These are phyloP conservation scores for Trachythela sp. DNA, from an alignment of 64 coral and sea anemone genomes.

Conservation along the genomic window DNA sequence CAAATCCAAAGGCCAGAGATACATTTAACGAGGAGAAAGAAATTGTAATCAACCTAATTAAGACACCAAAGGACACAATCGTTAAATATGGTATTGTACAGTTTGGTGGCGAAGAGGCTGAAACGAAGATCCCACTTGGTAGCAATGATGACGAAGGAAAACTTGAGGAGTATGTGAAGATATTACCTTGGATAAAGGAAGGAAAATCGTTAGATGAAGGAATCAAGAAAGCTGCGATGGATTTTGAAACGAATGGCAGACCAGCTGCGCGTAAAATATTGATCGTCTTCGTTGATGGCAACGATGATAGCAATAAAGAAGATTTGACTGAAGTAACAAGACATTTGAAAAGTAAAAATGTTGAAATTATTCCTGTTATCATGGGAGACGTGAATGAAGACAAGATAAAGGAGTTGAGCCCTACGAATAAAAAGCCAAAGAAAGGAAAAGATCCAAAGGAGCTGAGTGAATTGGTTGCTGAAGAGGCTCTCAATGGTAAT, in stretches of 20 bases:
- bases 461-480: conserved; percentile 43
- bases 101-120: not conserved
- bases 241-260: conserved; percentile 47
- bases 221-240: conserved; percentile 43
- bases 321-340: conserved; percentile 40
- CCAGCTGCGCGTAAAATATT: conserved; percentile 47
- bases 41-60: not conserved
- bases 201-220: not conserved
- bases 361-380: conserved; percentile 66
- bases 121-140: not conserved
- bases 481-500: conserved; percentile 49
- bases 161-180: not conserved
- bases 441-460: conserved; percentile 46
- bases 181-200: not conserved
- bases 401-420: conserved; percentile 25
- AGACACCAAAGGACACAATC: not conserved
- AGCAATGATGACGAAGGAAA: not conserved
- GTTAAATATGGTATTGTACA: conserved; percentile 7
- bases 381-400: conserved; percentile 19
- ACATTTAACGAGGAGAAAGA: not conserved
- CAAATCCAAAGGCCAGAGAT: not conserved
- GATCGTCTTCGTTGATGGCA: conserved; percentile 86
- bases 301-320: conserved; percentile 41
- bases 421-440: conserved; percentile 40
- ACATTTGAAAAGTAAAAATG: conserved; percentile 39